phyloP scores from a whole-genome alignment of 2,888 invertebrate genomes.

The Lithophane ornitopus region DNA sequence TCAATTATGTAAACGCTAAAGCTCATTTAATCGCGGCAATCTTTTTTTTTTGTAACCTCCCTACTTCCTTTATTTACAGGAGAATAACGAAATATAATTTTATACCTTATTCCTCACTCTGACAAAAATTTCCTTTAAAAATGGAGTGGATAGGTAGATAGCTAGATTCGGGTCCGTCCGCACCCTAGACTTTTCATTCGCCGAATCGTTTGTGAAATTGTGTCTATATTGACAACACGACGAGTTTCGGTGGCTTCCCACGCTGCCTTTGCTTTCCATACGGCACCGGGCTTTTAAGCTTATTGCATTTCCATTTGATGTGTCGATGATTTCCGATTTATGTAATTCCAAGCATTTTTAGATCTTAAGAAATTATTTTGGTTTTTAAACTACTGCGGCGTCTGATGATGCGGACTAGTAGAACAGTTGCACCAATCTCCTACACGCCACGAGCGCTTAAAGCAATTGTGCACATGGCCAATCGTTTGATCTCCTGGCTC shows the following conservation, averaged over 20 bases:
- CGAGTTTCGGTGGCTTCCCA: neutral
- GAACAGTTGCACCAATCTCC: neutral
- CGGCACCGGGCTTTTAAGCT: neutral
- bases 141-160: no score
- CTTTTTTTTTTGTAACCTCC: neutral
- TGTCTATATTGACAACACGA: neutral
- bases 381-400: neutral
- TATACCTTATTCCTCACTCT: neutral
- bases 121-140: neutral
- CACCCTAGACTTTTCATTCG: neutral
- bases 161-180: no score
- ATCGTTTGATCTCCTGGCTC: neutral
- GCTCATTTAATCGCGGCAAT: neutral
- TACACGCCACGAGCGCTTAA: neutral
- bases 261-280: neutral
- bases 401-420: neutral
- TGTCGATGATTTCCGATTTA: neutral
- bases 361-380: neutral
- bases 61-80: neutral
- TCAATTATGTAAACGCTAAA: neutral
- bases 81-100: neutral
- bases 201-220: neutral
- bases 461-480: neutral
- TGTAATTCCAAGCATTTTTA: neutral
- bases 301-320: slow-evolving; percentile 14